Percentiles rank a stretch among this genome's conserved stretches.
Evolutionary conservation across 2,113 vertebrate genomes (phyloP).

Genomic region (Xiphorhynchus elegans): DNA sequence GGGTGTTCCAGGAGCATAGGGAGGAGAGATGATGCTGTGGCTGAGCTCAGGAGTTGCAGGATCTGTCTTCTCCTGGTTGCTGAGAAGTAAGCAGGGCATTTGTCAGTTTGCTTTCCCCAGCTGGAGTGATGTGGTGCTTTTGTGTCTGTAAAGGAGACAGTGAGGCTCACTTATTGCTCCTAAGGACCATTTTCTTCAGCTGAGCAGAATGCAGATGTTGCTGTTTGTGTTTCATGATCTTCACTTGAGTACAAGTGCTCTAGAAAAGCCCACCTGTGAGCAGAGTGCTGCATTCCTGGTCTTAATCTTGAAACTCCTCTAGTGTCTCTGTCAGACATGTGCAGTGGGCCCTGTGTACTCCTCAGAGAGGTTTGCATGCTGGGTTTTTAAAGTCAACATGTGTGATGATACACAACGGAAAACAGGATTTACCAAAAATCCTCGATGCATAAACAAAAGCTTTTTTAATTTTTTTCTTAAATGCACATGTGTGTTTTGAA

Average conservation of each 20-base stretch:
- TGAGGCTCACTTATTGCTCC: background rate
- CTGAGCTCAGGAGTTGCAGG: background rate
- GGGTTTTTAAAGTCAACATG: background rate
- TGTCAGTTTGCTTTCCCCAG: background rate
- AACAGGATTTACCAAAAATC: constrained; percentile 31
- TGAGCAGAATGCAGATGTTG: background rate
- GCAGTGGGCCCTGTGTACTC: background rate
- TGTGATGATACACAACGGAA: background rate
- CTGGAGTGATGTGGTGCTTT: background rate
- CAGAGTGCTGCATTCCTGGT: background rate
- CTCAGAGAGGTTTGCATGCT: background rate
- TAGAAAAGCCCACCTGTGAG: background rate
- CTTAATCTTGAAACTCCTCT: background rate
- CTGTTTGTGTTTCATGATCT: background rate
- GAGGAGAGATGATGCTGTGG: background rate
- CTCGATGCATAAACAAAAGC: background rate
- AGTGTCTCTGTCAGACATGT: background rate
- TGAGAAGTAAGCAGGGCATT: background rate
- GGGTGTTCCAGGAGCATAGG: background rate
- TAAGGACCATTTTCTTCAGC: background rate
- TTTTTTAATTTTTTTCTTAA: background rate
- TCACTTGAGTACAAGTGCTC: background rate
- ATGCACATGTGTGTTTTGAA: constrained; percentile 19
- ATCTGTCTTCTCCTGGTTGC: background rate
- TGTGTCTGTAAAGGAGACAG: background rate